Evolutionary conservation across 2,888 invertebrate species (phyloP).

Genomic region (Temnothorax rugatulus): DNA sequence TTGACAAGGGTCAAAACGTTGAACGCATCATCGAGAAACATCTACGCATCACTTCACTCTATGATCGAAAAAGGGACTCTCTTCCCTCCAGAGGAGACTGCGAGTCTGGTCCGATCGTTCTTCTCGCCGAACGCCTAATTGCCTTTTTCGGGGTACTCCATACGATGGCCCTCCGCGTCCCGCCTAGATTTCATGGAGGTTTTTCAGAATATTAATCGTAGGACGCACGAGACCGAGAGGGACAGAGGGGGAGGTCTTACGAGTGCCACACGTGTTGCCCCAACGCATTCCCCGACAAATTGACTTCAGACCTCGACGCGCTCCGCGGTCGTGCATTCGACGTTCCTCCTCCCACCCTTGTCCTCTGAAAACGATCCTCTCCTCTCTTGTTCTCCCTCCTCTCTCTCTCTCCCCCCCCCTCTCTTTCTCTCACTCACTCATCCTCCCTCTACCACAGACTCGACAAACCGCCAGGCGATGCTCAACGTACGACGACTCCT

Average conservation of each 20-base stretch:
- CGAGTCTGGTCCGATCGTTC: conserved; percentile 59
- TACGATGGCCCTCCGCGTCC: conserved; percentile 5
- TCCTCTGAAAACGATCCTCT: conserved; percentile 76
- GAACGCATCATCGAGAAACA: background rate
- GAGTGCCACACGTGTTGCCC: conserved; percentile 82
- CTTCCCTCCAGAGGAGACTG: conserved; percentile 62
- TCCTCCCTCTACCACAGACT: conserved; percentile 46
- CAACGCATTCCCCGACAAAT: conserved; percentile 86
- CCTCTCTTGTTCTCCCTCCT: conserved; percentile 41
- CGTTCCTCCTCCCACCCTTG: conserved; percentile 59
- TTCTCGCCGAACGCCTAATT: conserved; percentile 64
- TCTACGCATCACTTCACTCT: conserved; percentile 21
- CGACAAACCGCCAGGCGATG: conserved; percentile 62
- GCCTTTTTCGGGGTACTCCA: conserved; percentile 63
- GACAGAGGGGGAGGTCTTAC: conserved; percentile 56
- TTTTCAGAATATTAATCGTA: conserved; percentile 58
- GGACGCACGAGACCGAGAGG: conserved; percentile 36
- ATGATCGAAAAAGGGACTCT: conserved; percentile 55
- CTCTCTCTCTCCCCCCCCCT: too few species aligned
- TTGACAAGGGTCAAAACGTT: conserved; percentile 19
- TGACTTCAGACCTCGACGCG: conserved; percentile 85
- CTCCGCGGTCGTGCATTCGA: conserved; percentile 70
- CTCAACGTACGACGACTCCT: conserved; percentile 81
- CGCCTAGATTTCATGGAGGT: conserved; percentile 48
- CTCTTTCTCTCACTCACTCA: conserved; percentile 27